phyloP scores from a whole-genome alignment of 2,888 invertebrate species.

The Bembecia ichneumoniformis region DNA sequence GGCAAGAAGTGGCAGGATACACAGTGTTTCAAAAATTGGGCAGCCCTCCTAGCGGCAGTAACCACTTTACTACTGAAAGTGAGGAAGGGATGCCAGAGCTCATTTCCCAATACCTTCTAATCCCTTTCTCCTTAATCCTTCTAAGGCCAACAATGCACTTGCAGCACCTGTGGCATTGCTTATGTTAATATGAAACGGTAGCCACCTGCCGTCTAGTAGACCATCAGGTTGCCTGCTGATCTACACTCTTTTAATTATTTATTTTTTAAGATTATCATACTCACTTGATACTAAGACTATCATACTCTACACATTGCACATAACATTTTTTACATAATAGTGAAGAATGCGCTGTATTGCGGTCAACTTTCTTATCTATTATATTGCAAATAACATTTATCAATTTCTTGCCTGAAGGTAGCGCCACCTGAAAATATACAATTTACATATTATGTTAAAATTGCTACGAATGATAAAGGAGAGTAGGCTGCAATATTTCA shows the following conservation, averaged over 20 bases:
- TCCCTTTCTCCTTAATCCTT: neutral
- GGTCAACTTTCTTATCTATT: slow-evolving; percentile 46
- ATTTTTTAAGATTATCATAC: slow-evolving; percentile 2
- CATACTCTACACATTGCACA: slow-evolving; percentile 74
- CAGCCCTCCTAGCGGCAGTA: no score
- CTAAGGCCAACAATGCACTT: neutral
- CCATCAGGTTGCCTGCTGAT: no score
- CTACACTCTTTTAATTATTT: no score
- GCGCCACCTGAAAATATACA: neutral
- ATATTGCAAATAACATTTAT: slow-evolving; percentile 37
- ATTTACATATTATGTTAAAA: neutral
- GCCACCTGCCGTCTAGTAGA: no score
- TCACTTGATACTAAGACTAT: slow-evolving; percentile 67
- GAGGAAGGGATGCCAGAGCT: no score
- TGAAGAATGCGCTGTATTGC: slow-evolving; percentile 65
- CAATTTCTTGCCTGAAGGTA: slow-evolving; percentile 36
- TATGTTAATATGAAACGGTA: no score
- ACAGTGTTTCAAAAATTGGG: no score
- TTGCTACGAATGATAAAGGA: no score
- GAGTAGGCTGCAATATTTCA: no score
- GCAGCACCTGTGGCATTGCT: neutral
- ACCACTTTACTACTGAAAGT: no score
- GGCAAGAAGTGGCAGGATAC: no score
- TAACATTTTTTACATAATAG: slow-evolving; percentile 79
- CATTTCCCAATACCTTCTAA: no score